Evolutionary conservation across 2,888 invertebrate species (phyloP), one percentile per base, ranked within the genome.

Genomic region (Petrophora chlorosata): DNA sequence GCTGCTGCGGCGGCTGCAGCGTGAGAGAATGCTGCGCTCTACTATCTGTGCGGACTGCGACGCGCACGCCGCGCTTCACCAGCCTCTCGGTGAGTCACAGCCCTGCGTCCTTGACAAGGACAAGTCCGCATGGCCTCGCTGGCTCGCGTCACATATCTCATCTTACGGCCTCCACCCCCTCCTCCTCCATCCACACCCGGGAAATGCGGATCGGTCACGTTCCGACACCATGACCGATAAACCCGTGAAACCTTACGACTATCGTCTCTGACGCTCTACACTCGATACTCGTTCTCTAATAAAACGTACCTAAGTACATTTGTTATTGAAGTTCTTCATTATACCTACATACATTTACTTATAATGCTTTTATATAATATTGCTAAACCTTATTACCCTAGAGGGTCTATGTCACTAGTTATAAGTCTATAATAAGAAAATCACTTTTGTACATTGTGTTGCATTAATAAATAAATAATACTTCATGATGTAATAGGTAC

Each of bases 1-100:
- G 76, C 92, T 93, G 63, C 86, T 93, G 76, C 92, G 92, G 58
- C 87, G 93, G 66, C 83, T 93, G 76, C 92, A 94, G 87, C 91
- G 93, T 60, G 91, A 93, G 74, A 81, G 92, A 41, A 82, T 90
- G 84, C 76, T 89, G 73, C 89, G 93, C 60, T 93, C 92, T 59
- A 81, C 92, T 43, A 83, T 89, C 60, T 87, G 90, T 76, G 85
- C 89, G 1, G 89, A 89, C 70, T 89, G 90, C 71, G 90, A 88
- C 76, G 85, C 85, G 41, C 89, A 88, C 72, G 80, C 88, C 53
- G 81, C 87, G 16, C 76, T 82, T 5, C 89, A 86, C 66, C 88
- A 88, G 70, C 87, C 89, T 14, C 81, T 85, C 49, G 89, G 89
- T 89, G 78, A 89, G 89, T 88, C 77, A 79, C 64, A 67, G 67